phyloP scores from a whole-genome alignment of 64 coral and sea anemone species.

The Anthopleura sola region DNA sequence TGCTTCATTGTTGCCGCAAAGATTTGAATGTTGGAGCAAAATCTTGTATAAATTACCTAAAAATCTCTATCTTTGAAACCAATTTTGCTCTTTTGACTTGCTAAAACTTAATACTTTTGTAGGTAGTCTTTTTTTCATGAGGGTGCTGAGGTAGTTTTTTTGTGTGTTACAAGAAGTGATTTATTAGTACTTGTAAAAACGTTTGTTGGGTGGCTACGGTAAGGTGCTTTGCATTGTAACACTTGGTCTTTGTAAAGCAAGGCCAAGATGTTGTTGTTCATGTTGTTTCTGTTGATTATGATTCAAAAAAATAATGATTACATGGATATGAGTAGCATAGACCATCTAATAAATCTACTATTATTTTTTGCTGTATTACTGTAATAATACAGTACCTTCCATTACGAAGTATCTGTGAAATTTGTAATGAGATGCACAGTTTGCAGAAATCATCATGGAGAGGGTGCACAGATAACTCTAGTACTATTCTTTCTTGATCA shows the following conservation, averaged over 20 bases:
- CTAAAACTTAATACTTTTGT: too few relatives aligned
- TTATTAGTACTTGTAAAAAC: too few relatives aligned
- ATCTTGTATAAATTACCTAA: too few relatives aligned
- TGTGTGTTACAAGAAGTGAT: too few relatives aligned
- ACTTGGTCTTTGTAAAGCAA: background rate
- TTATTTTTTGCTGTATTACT: conserved; percentile 3
- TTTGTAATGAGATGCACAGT: conserved; percentile 24
- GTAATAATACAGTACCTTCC: background rate
- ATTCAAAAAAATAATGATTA: background rate
- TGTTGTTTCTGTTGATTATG: background rate
- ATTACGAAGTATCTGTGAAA: conserved; percentile 6
- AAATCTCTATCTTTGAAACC: too few relatives aligned
- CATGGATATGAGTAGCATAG: background rate
- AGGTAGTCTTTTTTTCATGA: too few relatives aligned
- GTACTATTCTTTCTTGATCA: conserved; percentile 31
- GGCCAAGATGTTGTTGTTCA: background rate
- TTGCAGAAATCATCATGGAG: conserved; percentile 58
- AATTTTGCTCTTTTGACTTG: too few relatives aligned
- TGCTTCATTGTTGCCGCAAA: too few relatives aligned
- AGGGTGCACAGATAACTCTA: conserved; percentile 47
- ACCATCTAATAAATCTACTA: background rate
- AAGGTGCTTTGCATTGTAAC: background rate
- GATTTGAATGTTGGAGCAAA: too few relatives aligned
- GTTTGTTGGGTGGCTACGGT: background rate
- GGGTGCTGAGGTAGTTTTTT: too few relatives aligned